Conservation (phyloP, 2,797 vertebrate genomes). For the Molossus molossus region DNA sequence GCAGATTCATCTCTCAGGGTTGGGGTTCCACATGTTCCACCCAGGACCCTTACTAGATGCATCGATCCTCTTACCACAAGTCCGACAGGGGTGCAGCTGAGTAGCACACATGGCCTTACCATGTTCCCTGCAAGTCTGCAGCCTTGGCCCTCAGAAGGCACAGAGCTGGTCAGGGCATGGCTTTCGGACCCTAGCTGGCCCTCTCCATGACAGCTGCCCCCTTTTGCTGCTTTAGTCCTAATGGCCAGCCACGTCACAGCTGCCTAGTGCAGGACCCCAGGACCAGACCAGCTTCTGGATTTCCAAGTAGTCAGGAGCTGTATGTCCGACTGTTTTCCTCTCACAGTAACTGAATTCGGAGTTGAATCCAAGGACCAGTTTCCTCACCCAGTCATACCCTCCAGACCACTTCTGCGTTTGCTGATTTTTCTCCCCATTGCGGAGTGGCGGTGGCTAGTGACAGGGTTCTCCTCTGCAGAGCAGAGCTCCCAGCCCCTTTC, state of each 20-base stretch:
- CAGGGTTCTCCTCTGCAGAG: not conserved
- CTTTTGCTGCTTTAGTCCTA: not conserved
- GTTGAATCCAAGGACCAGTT: not conserved
- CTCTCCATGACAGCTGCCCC: not conserved
- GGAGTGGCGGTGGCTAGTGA: not conserved
- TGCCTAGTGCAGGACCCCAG: too few relatives aligned
- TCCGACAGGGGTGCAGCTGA: accelerated
- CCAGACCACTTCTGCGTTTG: not conserved
- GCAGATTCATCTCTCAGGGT: not conserved
- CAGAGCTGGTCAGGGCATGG: not conserved
- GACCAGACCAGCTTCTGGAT: not conserved
- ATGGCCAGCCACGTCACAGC: not conserved
- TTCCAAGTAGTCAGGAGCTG: not conserved
- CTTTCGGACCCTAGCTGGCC: not conserved
- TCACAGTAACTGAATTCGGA: not conserved
- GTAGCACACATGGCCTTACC: not conserved
- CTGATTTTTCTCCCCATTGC: not conserved
- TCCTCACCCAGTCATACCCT: not conserved
- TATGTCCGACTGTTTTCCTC: not conserved
- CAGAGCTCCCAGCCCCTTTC: not conserved
- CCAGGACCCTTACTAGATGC: not conserved
- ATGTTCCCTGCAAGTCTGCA: not conserved
- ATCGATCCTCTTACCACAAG: not conserved
- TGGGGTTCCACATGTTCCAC: not conserved
- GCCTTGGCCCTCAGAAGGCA: too few relatives aligned